phyloP scores from a whole-genome alignment of 2,888 invertebrate species.

The Camptogramma bilineatum region DNA sequence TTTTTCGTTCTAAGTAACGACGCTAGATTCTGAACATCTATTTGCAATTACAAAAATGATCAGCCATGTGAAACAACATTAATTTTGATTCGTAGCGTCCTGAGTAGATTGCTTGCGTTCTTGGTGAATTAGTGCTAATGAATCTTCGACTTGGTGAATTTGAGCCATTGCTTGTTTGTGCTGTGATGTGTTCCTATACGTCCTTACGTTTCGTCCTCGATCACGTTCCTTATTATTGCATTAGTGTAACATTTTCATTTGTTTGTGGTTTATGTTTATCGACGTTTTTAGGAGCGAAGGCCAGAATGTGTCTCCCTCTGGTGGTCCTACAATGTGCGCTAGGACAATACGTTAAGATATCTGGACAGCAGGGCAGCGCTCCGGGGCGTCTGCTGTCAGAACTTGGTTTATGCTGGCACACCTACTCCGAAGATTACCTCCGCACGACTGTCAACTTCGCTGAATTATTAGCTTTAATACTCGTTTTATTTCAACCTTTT shows the following conservation, averaged over 20 bases:
- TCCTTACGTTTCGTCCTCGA: too few species aligned
- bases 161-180: conserved; percentile 6
- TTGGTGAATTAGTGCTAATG: conserved; percentile 31
- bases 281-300: conserved; percentile 16
- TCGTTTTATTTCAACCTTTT: conserved; percentile 56
- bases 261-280: conserved; percentile 10
- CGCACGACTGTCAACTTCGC: conserved; percentile 56
- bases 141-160: conserved; percentile 36
- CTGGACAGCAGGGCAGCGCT: conserved; percentile 63
- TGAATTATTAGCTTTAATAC: conserved; percentile 68
- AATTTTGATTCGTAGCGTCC: conserved; percentile 42
- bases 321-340: conserved; percentile 46
- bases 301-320: conserved; percentile 26
- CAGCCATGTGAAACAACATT: conserved; percentile 40
- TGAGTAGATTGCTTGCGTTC: conserved; percentile 26
- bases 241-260: background rate
- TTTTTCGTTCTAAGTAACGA: background rate
- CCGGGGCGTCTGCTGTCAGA: conserved; percentile 69
- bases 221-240: too few species aligned
- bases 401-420: conserved; percentile 65
- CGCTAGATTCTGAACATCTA: conserved; percentile 12
- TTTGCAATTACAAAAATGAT: conserved; percentile 39
- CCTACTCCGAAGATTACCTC: conserved; percentile 64
- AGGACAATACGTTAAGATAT: conserved; percentile 49
- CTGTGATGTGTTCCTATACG: background rate